Percentiles rank a stretch among this genome's conserved stretches.
These are phyloP conservation scores for Cecidostiba fungosa DNA, from an alignment of 2,888 invertebrate species.

Conservation along the genomic window DNA sequence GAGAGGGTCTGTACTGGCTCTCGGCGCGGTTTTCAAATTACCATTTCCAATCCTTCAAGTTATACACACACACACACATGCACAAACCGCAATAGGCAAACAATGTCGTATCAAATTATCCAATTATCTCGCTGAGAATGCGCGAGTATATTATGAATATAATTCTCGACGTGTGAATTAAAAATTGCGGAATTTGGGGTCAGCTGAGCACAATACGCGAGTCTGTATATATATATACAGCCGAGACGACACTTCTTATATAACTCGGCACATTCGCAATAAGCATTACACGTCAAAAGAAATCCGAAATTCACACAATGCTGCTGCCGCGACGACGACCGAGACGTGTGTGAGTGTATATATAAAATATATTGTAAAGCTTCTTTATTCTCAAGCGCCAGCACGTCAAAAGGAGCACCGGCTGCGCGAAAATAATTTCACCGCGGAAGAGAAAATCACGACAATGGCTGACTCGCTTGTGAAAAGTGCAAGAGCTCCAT, in stretches of 20 bases:
- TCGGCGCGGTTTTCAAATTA: constrained; percentile 29
- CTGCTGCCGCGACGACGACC: background rate
- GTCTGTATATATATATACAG: background rate
- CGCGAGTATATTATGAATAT: too few relatives aligned
- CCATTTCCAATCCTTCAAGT: background rate
- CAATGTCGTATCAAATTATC: background rate
- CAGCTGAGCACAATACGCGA: background rate
- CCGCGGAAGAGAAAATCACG: constrained; percentile 38
- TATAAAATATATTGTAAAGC: background rate
- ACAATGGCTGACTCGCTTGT: constrained; percentile 24
- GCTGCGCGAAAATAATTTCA: constrained; percentile 21
- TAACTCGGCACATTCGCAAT: background rate
- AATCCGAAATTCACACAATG: background rate
- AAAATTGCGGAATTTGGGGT: background rate
- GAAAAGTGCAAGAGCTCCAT: constrained; percentile 21
- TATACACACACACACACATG: background rate
- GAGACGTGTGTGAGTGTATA: background rate
- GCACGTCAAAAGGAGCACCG: background rate
- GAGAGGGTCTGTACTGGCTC: background rate
- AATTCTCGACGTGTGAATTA: background rate
- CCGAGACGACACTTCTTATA: too few relatives aligned
- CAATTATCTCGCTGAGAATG: background rate
- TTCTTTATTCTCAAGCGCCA: background rate
- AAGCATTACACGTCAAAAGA: background rate
- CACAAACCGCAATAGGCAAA: background rate